Conservation (phyloP, 2,113 vertebrate species). For the Prinia subflava region DNA sequence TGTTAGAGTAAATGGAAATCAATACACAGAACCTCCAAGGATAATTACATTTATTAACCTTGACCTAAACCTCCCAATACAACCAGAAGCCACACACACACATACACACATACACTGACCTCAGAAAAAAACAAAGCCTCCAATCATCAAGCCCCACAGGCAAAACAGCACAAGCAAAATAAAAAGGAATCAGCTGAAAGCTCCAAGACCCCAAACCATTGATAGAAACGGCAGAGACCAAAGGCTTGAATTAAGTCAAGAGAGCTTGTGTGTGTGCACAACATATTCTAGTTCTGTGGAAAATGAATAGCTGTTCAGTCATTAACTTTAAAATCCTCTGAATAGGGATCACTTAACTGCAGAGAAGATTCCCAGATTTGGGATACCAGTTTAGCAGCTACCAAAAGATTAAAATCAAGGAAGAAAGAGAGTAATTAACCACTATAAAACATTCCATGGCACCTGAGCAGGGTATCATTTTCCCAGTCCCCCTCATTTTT, state of each 20-base stretch:
- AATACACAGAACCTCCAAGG: background rate
- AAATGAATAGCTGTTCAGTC: background rate
- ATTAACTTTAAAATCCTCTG: background rate
- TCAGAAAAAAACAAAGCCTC: background rate
- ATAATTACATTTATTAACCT: background rate
- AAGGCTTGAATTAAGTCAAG: background rate
- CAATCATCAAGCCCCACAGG: background rate
- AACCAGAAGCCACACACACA: background rate
- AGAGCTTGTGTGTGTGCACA: background rate
- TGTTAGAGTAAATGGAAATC: background rate
- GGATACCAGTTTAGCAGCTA: background rate
- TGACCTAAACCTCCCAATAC: background rate
- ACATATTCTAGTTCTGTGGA: rapidly evolving
- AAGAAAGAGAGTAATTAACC: background rate
- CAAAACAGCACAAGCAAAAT: background rate
- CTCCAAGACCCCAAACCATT: background rate
- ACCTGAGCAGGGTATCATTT: background rate
- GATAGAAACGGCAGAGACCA: background rate
- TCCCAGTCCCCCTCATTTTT: background rate
- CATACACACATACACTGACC: rapidly evolving
- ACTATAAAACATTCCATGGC: background rate
- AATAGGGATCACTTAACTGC: background rate
- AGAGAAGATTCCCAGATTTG: background rate
- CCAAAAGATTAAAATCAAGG: background rate
- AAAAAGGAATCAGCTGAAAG: background rate